Evolutionary conservation across 2,888 invertebrate genomes (phyloP), one percentile per base, ranked within the genome.

Genomic region (Pogonocherus hispidulus): DNA sequence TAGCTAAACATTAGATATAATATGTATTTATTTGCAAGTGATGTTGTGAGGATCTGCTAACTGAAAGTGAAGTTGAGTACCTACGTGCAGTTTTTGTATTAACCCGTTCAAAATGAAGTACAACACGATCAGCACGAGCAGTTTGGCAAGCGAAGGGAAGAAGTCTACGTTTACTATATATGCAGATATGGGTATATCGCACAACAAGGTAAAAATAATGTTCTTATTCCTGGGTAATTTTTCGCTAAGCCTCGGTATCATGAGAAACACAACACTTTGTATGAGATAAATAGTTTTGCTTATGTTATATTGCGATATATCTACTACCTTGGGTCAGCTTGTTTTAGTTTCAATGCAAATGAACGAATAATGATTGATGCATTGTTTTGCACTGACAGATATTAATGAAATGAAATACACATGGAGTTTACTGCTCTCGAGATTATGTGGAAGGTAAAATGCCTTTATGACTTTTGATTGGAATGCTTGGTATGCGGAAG

Each of bases 101-200:
- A 6, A 16, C 11, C 9, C 8, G 8, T n/a, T 41, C 23, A 67
- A 65, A 51, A 86, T 90, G 90, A 90, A 90, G 87, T 90, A 90
- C 85, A 89, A 90, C 74, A 89, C 89, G 76, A 89, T 91, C 22
- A 88, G 91, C 79, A 89, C 90, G 73, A 90, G 90, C 84, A 91
- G 90, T 84, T 88, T 91, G 80, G 88, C 89, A 82, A 89, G 89
- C 81, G 91, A 91, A 80, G 89, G 88, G 79, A 91, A 90, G 80
- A 90, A 91, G 79, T 90, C 91, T 49, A 90, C 90, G 70, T 87
- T 91, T 70, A 91, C 91, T 78, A 90, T 91, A 77, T 90, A 90
- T 78, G 89, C 90, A 69, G 89, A 90, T 79, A 86, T 88, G 80
- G 86, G 86, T 76, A 89, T 89, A 79, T 81, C 86, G 69, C 79